Evolutionary conservation across 2,888 invertebrate genomes (phyloP).

Genomic region (Flexamia atlantica): DNA sequence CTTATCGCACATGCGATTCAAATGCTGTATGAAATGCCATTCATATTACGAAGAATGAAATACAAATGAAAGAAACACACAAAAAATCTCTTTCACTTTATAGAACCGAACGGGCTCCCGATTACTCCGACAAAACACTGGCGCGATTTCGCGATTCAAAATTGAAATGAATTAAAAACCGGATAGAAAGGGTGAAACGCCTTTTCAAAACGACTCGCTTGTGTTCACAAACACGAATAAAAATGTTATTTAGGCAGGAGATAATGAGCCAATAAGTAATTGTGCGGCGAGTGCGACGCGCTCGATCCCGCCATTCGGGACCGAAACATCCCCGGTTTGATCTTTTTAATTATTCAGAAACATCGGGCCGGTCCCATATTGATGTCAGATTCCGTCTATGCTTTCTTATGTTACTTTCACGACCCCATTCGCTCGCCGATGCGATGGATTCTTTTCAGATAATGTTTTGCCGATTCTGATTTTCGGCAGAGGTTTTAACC

Average conservation of each 20-base stretch:
- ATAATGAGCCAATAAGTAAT: conserved; percentile 47
- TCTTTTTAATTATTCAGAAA: conserved; percentile 55
- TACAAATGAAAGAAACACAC: not conserved
- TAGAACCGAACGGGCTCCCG: conserved; percentile 8
- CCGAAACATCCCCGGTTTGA: conserved; percentile 1
- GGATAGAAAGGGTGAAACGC: not conserved
- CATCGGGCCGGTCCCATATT: conserved; percentile 30
- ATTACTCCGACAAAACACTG: not conserved
- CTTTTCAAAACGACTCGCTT: conserved; percentile 12
- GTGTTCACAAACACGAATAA: conserved; percentile 21
- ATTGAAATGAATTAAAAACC: conserved; percentile 21
- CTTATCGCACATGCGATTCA: not conserved
- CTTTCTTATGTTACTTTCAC: conserved; percentile 44
- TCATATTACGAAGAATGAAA: not conserved
- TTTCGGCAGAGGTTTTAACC: conserved; percentile 23
- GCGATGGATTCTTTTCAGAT: conserved; percentile 52
- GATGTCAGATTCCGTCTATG: conserved; percentile 16
- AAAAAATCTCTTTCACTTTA: not conserved
- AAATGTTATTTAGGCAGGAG: conserved; percentile 1
- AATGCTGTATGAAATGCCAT: not conserved
- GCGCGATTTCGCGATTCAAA: not conserved
- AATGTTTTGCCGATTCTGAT: conserved; percentile 31
- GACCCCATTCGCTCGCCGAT: conserved; percentile 5
- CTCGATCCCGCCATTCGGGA: conserved; percentile 14
- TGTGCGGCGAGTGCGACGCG: not conserved